Evolutionary conservation across 2,888 invertebrate genomes (phyloP).

Genomic region (Pterostichus madidus): DNA sequence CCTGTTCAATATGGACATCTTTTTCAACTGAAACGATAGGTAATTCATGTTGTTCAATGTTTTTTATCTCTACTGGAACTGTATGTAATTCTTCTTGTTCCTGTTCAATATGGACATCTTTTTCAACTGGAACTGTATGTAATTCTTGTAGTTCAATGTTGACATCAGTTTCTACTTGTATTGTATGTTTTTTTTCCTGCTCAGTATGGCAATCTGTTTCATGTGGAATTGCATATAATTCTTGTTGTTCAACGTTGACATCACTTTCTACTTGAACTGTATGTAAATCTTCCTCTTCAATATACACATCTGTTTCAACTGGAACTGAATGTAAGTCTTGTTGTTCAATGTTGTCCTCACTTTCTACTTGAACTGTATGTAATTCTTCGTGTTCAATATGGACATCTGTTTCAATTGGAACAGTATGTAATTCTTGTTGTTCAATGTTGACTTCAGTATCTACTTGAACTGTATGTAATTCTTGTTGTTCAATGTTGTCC

Average conservation of each 20-base stretch:
- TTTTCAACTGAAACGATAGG: not conserved
- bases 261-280: not conserved
- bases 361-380: conserved; percentile 1
- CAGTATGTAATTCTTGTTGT: not conserved
- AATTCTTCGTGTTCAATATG: too few relatives aligned
- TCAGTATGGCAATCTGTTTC: not conserved
- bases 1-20: not conserved
- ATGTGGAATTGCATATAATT: not conserved
- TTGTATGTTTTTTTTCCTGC: not conserved
- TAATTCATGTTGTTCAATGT: not conserved
- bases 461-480: too few relatives aligned
- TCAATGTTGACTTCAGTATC: too few relatives aligned
- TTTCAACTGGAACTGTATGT: not conserved
- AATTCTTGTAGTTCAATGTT: too few relatives aligned
- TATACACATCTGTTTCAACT: too few relatives aligned
- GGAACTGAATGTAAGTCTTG: not conserved
- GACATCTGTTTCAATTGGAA: too few relatives aligned
- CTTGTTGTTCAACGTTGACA: not conserved
- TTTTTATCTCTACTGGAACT: too few relatives aligned
- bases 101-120: not conserved
- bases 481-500: too few relatives aligned
- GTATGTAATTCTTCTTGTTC: too few relatives aligned
- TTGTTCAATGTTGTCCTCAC: not conserved
- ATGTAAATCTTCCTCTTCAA: too few relatives aligned
- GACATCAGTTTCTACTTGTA: too few relatives aligned